Evolutionary conservation across 2,113 vertebrate genomes (phyloP), one percentile per base, ranked within the genome.

Genomic region (Tragelaphus buxtoni): DNA sequence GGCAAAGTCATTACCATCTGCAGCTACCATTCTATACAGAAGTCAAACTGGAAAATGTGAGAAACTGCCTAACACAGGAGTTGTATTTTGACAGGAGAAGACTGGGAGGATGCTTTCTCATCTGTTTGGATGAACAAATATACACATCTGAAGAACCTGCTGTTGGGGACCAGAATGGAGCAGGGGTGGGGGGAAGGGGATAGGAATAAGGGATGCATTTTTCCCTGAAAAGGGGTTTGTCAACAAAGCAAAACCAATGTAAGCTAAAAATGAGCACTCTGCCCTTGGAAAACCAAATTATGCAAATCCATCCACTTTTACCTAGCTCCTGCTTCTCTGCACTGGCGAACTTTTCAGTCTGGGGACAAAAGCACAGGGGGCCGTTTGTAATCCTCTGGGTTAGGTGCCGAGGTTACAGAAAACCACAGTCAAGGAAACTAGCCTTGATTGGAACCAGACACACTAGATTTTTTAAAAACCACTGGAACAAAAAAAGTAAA

Each of bases 401-500:
- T 94, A 93, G 10, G 35, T 92, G 86, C 2, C 5, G 69, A 87
- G 94, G 26, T 45, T 85, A 96, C 32, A 85, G 20, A 90, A 72
- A 91, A 80, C 28, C 90, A 32, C 10, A 82, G 9, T n/a, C 89
- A 85, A 63, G 85, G 30, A 95, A 92, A 85, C 16, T 3, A 88
- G 95, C 81, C 85, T 83, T 90, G 95, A 95, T 28, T 88, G 53
- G 93, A 96, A 30, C 24, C 1, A 7, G 69, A 88, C 22, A 92
- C 9, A n/a, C 14, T 47, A 39, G 20, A 72, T 69, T 79, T 81
- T 97, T 97, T 39, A 90, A 94, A 96, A 63, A 22, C 9, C 22
- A 60, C 55, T n/a, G 42, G 30, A 55, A 96, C 72, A 83, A 85
- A 94, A 24, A 39, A 95, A 98, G 96, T 95, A 96, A 97, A 97